Base-by-base conservation (phyloP, 2,888 invertebrate species). In the Ophion obscuratus region DNA sequence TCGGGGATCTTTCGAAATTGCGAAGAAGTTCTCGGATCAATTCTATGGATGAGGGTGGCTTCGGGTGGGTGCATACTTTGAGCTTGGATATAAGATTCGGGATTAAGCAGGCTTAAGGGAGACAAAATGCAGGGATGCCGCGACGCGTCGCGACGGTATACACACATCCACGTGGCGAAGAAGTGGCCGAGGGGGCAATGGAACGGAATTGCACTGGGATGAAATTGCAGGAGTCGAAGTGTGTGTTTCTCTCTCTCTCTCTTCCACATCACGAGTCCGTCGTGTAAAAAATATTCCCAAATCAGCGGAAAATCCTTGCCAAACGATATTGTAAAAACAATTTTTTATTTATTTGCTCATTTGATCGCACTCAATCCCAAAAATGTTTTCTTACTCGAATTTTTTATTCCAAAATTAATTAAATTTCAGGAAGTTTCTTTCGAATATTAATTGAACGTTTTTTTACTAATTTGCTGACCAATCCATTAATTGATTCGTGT, bases 221-320 rank as follows among this genome's bases (percentile, higher is more conserved):
- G 75, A 84, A 80, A 84, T 84, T 71, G 84, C 83, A 75, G 67
- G 68, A 80, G 47, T 70, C 64, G 73, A 82, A 82, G 68, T 62
- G 77, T 73, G 61, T 11, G 20, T 61, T 61, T 57, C 31, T 27
- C 14, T n/a, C 67, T 24, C 24, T 40, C 62, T 44, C 31, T 4
- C 61, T 44, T 61, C 24, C 40, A 14, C 24, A 40, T 75, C 31
- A 31, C 31, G 53, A 4, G 64, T 77, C 44, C 47, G 17, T 75
- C 68, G 53, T 24, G 70, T 4, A 68, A 77, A 64, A 73, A 47
- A 47, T 27, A 44, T 36, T 83, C 67, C 47, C 47, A 17, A 27
- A 27, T 36, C 57, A 24, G 40, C 11, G 57, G 27, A 64, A 64
- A 64, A 77, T 57, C 40, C 59, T 40, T 20, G 40, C 20, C 14